A percentile compares a stretch with the other conserved stretches of the same genome.
Conservation (phyloP, 2,888 invertebrate species). For the Epinotia bilunana region DNA sequence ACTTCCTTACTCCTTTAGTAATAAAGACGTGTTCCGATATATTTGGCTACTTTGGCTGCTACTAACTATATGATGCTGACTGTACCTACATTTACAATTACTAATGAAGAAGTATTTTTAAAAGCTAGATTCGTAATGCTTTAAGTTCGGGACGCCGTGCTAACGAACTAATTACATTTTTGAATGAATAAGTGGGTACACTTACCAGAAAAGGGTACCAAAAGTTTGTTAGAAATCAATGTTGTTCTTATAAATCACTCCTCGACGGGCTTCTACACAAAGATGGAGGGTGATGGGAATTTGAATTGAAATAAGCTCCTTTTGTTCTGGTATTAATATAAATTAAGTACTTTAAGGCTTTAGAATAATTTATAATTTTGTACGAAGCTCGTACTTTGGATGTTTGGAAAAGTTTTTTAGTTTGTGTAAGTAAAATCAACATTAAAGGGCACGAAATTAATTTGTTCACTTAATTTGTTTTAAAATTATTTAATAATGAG, state of each 20-base stretch:
- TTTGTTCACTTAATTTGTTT: background rate
- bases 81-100: too few relatives aligned
- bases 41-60: too few relatives aligned
- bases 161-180: constrained; percentile 12
- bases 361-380: constrained; percentile 29
- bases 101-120: too few relatives aligned
- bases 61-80: too few relatives aligned
- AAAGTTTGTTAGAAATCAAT: constrained; percentile 54
- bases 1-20: too few relatives aligned
- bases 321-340: constrained; percentile 43
- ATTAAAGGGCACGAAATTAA: background rate
- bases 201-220: constrained; percentile 19
- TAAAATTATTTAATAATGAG: too few relatives aligned
- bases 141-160: background rate
- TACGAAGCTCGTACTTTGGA: background rate
- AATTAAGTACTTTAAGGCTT: constrained; percentile 38
- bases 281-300: constrained; percentile 38
- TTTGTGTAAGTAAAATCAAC: background rate
- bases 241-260: constrained; percentile 60
- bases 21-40: too few relatives aligned
- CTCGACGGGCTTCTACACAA: constrained; percentile 40
- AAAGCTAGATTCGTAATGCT: too few relatives aligned
- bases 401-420: constrained; percentile 1
- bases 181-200: background rate
- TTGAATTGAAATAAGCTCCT: constrained; percentile 43